Conservation (phyloP, 2,888 invertebrate species). For the Apamea monoglypha region DNA sequence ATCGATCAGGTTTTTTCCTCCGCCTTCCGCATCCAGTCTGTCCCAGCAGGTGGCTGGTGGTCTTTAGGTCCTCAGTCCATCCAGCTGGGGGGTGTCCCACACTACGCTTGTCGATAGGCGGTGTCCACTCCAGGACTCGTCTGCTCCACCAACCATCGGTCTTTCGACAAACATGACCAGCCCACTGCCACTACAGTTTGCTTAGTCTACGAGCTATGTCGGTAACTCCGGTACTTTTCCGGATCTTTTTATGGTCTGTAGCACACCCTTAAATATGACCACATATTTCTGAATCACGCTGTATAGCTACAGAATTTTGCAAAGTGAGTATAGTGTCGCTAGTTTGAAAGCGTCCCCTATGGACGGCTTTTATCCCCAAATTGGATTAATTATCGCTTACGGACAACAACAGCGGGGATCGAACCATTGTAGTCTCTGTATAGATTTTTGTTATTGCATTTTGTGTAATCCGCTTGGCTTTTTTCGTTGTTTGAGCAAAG, state of each 20-base stretch:
- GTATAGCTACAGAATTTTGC: slow-evolving; percentile 6
- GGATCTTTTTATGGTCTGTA: not conserved
- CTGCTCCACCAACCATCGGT: too few species aligned
- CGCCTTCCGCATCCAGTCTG: too few species aligned
- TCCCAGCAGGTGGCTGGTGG: too few species aligned
- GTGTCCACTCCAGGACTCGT: too few species aligned
- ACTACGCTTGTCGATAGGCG: too few species aligned
- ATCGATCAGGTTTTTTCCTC: too few species aligned
- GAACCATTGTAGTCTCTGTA: slow-evolving; percentile 55
- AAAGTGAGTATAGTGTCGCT: slow-evolving; percentile 24
- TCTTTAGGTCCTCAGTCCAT: too few species aligned
- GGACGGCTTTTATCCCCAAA: slow-evolving; percentile 63
- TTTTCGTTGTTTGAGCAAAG: slow-evolving; percentile 5
- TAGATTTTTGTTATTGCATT: slow-evolving; percentile 39
- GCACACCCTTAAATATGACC: not conserved
- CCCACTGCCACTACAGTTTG: too few species aligned
- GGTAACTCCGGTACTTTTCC: too few species aligned
- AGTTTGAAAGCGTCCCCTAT: slow-evolving; percentile 26
- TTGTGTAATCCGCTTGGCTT: slow-evolving; percentile 25
- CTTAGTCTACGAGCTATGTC: too few species aligned
- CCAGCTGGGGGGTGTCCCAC: too few species aligned
- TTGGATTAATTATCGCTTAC: slow-evolving; percentile 69
- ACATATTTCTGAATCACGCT: not conserved
- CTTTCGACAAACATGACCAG: too few species aligned
- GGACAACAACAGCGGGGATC: slow-evolving; percentile 44